Percentiles rank a stretch among this genome's conserved stretches.
These are phyloP conservation scores for Podotricha telesiphe DNA, from an alignment of 2,888 invertebrate species.

Conservation along the genomic window DNA sequence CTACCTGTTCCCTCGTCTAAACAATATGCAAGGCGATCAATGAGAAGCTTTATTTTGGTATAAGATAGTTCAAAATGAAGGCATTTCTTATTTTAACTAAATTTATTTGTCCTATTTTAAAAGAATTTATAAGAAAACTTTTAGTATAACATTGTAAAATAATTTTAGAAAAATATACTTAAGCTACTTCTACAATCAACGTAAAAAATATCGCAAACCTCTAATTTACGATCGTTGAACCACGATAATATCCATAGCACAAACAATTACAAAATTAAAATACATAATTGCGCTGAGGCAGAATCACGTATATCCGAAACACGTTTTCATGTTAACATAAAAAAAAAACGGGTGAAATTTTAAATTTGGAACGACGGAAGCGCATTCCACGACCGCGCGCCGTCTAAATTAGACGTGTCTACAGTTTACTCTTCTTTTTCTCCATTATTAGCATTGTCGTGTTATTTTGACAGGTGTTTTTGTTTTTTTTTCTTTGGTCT, in stretches of 20 bases:
- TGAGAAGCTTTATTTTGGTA: too few relatives aligned
- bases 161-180: not conserved
- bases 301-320: conserved; percentile 16
- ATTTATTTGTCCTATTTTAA: too few relatives aligned
- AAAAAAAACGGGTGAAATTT: conserved; percentile 58
- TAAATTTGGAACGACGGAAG: conserved; percentile 66
- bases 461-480: conserved; percentile 37
- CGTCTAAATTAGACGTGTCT: conserved; percentile 61
- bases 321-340: conserved; percentile 51
- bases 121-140: too few relatives aligned
- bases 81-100: too few relatives aligned
- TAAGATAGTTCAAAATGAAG: too few relatives aligned
- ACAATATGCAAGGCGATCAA: too few relatives aligned
- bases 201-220: conserved; percentile 6
- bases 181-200: not conserved
- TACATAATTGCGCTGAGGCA: conserved; percentile 11
- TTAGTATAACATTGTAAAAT: not conserved
- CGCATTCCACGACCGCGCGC: conserved; percentile 58
- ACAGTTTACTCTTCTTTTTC: conserved; percentile 26
- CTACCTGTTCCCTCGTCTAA: too few relatives aligned
- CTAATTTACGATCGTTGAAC: conserved; percentile 13
- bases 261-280: conserved; percentile 22
- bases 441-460: conserved; percentile 28
- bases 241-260: not conserved
- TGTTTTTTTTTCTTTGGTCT: not conserved